These are phyloP conservation scores for Pteronura brasiliensis DNA, from an alignment of 2,113 vertebrate species.

Conservation along the genomic window DNA sequence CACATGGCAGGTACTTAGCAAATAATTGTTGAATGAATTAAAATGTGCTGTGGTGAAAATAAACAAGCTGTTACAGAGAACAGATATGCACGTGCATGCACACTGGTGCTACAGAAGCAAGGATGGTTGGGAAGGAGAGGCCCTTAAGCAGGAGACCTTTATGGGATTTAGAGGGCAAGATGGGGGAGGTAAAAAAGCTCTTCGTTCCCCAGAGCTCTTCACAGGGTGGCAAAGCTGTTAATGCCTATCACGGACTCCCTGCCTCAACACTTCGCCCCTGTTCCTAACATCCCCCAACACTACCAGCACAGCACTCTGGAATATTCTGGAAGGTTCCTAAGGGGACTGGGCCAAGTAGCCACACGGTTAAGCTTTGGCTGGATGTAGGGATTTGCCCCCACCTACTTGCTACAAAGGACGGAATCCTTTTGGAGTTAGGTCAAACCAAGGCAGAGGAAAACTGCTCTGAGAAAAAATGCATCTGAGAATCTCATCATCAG, in stretches of 20 bases:
- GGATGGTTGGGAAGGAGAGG: neutral
- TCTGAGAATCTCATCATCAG: fast-evolving
- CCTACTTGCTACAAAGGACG: neutral
- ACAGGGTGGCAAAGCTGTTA: neutral
- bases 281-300: neutral
- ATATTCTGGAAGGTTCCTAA: neutral
- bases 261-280: neutral
- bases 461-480: fast-evolving
- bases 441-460: neutral
- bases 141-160: neutral
- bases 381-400: neutral
- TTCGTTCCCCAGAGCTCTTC: neutral
- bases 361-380: neutral
- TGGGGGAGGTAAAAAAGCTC: neutral
- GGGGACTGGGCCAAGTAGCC: neutral
- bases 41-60: neutral
- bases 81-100: no score
- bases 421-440: neutral
- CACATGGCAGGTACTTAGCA: neutral
- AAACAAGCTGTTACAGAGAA: neutral
- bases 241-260: neutral
- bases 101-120: neutral
- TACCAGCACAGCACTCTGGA: neutral
- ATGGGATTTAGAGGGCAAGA: neutral
- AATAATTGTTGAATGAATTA: neutral